Evolutionary conservation across 2,797 vertebrate species (phyloP).

Genomic region (Phaenicophaeus curvirostris): DNA sequence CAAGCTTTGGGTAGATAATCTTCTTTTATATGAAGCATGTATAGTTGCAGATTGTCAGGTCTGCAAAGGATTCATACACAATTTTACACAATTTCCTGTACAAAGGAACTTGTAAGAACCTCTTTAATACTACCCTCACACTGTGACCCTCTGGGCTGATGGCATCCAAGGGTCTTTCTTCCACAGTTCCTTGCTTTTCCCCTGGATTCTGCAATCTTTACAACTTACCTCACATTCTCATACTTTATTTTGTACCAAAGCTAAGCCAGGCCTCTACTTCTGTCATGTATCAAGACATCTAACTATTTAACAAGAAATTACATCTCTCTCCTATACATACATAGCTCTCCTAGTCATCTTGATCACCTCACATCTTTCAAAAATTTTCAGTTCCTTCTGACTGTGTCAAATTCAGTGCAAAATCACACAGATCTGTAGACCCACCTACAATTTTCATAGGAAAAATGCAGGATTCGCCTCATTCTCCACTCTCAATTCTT

Average conservation of each 20-base stretch:
- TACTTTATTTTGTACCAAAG: neutral
- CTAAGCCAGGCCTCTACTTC: neutral
- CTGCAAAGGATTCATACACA: neutral
- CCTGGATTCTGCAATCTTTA: neutral
- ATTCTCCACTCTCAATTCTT: neutral
- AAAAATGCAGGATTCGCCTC: neutral
- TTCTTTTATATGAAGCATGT: rapidly evolving
- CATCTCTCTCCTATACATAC: neutral
- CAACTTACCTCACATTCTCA: neutral
- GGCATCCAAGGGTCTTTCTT: neutral
- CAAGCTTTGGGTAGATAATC: neutral
- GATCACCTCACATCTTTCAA: neutral
- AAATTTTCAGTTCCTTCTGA: neutral
- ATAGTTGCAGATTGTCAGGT: neutral
- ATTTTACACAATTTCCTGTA: neutral
- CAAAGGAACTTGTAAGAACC: neutral
- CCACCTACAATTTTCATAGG: neutral
- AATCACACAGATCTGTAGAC: neutral
- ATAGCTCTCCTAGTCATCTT: neutral
- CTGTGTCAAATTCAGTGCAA: neutral
- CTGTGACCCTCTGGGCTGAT: rapidly evolving
- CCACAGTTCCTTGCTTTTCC: neutral
- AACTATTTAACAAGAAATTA: neutral
- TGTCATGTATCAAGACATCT: neutral
- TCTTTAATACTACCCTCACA: neutral